Base-by-base conservation (phyloP, 1,140 invertebrate species). In the Pteromalus puparum region DNA sequence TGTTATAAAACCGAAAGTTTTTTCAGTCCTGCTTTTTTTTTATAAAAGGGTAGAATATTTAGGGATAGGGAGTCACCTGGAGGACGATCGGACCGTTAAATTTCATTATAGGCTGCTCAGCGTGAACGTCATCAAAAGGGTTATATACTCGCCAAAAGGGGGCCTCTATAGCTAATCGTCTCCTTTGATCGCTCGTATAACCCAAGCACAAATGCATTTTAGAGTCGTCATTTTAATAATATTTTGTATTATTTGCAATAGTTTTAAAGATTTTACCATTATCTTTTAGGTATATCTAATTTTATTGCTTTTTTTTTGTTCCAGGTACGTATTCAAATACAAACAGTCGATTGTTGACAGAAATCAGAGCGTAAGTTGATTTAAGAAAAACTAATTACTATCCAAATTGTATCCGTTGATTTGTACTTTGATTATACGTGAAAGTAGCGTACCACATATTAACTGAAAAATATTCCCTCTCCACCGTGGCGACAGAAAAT, bases 51-150 rank as follows among this genome's bases (percentile, higher is more conserved):
- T 38, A 13, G 4, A 68, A 65, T 73, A 61, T 77, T 81, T 72
- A 53, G 61, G 28, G 26, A 46, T 2, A 2, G 13, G n/a, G 42
- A 72, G 61, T 76, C 81, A 82, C 73, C 81, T 82, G 81, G 81
- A 65, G 53, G 30, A 46, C 24, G 73, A 76, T 68, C 15, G 38
- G 73, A 18, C n/a, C 81, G 53, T 68, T 67, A 76, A 76, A 74
- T 42, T 82, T 75, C 61, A 42, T 82, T 30, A 30, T 28, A 15
- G 21, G 34, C 38, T 77, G 67, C 26, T 9, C 38, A 46, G 21
- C 46, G 73, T 18, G 12, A 65, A 28, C 76, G n/a, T 74, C 53
- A 82, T 82, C 13, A 48, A 28, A 24, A 42, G 48, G 28, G n/a
- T 38, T 42, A 53, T 26, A 73, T 61, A 34, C 28, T 28, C 30